Conservation (phyloP, 2,797 vertebrate species). For the Lepus oiostolus region DNA sequence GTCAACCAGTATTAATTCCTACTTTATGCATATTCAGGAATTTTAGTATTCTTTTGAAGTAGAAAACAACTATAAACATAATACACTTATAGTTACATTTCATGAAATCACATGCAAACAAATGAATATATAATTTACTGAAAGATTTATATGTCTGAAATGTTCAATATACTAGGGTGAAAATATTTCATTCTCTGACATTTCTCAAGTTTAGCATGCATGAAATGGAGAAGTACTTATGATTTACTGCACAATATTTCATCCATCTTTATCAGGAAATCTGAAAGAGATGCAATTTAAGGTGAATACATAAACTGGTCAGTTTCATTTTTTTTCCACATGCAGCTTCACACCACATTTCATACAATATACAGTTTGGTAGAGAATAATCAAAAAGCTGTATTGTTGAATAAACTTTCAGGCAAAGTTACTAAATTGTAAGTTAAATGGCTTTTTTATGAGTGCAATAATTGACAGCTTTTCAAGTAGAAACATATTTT, state of each 20-base stretch:
- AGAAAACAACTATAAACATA: not conserved
- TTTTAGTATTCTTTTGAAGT: slow-evolving; percentile 57
- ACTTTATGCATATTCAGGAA: not conserved
- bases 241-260: slow-evolving; percentile 69
- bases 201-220: slow-evolving; percentile 73
- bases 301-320: slow-evolving; percentile 63
- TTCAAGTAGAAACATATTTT: slow-evolving; percentile 63
- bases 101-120: slow-evolving; percentile 63
- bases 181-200: slow-evolving; percentile 72
- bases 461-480: slow-evolving; percentile 44
- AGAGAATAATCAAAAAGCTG: not conserved
- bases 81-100: slow-evolving; percentile 46
- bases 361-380: not conserved
- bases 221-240: slow-evolving; percentile 66
- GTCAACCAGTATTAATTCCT: slow-evolving; percentile 8
- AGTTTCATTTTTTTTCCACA: not conserved
- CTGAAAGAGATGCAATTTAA: slow-evolving; percentile 71
- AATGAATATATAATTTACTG: slow-evolving; percentile 56
- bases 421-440: slow-evolving; percentile 40
- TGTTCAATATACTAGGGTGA: slow-evolving; percentile 37
- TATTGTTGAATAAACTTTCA: not conserved
- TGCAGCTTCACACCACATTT: not conserved
- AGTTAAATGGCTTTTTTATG: slow-evolving; percentile 69
- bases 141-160: slow-evolving; percentile 69
- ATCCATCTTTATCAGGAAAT: slow-evolving; percentile 58